Conservation (phyloP, 2,797 vertebrate species). For the Tauraco hartlaubi region DNA sequence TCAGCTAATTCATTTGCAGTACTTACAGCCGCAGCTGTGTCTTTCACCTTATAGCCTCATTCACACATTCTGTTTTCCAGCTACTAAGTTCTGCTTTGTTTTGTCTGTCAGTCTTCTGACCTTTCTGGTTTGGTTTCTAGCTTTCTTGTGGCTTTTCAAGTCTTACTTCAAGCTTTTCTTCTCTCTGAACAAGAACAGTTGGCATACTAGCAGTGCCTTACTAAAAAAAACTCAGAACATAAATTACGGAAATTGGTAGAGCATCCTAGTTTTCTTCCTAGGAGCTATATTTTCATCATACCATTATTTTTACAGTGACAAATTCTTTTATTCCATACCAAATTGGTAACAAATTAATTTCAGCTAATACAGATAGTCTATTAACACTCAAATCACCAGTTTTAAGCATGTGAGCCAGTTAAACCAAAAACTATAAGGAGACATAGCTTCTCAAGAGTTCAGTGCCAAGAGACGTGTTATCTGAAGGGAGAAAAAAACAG, state of each 20-base stretch:
- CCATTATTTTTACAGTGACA: not conserved
- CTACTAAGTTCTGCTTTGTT: not conserved
- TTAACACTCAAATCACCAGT: not conserved
- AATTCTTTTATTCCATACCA: not conserved
- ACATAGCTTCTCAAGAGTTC: not conserved
- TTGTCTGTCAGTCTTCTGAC: constrained; percentile 6
- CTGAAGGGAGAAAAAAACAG: not conserved
- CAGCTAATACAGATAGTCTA: not conserved
- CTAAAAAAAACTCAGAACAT: not conserved
- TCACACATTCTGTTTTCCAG: constrained; percentile 36
- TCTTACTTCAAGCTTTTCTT: not conserved
- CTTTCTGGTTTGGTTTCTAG: not conserved
- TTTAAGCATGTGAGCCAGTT: not conserved
- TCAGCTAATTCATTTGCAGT: not conserved
- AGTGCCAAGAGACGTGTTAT: not conserved
- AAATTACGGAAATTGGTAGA: not conserved
- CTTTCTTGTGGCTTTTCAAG: constrained; percentile 33
- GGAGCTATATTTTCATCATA: not conserved
- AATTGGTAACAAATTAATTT: not conserved
- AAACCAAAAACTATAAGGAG: not conserved
- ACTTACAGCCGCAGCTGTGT: not conserved
- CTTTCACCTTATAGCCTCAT: not conserved
- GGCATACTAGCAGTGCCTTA: not conserved
- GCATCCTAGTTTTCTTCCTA: not conserved
- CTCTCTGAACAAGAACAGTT: not conserved